A percentile compares a stretch with the other conserved stretches of the same genome.
phyloP scores from a whole-genome alignment of 2,888 invertebrate species.

The Macrophya alboannulata region DNA sequence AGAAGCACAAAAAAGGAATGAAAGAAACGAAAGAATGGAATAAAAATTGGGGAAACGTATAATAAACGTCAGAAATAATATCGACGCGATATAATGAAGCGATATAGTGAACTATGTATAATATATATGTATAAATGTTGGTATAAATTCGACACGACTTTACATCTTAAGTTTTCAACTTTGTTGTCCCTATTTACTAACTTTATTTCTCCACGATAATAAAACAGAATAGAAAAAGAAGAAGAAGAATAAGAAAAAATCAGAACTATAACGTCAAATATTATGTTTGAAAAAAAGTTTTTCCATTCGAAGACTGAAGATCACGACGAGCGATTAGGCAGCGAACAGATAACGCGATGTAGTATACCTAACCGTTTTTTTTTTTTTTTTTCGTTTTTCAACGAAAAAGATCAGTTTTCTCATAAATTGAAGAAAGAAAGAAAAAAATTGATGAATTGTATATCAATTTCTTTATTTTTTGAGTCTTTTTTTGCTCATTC shows the following conservation, averaged over 20 bases:
- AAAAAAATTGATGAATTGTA: too few species aligned
- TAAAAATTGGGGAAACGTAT: not conserved
- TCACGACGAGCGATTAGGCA: conserved; percentile 4
- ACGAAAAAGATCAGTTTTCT: not conserved
- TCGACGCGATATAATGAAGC: too few species aligned
- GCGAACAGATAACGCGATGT: too few species aligned
- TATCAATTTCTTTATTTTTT: not conserved
- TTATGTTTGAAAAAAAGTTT: not conserved
- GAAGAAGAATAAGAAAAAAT: too few species aligned
- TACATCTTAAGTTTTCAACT: not conserved
- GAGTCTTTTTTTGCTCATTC: not conserved
- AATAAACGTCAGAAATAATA: not conserved
- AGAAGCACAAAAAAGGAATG: too few species aligned
- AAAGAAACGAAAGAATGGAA: not conserved
- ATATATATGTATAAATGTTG: too few species aligned
- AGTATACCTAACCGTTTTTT: not conserved
- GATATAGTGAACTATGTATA: too few species aligned
- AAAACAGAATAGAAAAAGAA: not conserved
- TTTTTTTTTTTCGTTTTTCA: not conserved
- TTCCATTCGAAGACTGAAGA: not conserved
- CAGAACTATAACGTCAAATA: not conserved
- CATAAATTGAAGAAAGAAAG: not conserved
- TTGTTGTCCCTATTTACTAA: not conserved
- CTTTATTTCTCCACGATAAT: not conserved
- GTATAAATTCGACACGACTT: not conserved